Percentiles rank a stretch among this genome's conserved stretches.
These are phyloP conservation scores for Lagria hirta DNA, from an alignment of 2,888 invertebrate genomes.

Conservation along the genomic window DNA sequence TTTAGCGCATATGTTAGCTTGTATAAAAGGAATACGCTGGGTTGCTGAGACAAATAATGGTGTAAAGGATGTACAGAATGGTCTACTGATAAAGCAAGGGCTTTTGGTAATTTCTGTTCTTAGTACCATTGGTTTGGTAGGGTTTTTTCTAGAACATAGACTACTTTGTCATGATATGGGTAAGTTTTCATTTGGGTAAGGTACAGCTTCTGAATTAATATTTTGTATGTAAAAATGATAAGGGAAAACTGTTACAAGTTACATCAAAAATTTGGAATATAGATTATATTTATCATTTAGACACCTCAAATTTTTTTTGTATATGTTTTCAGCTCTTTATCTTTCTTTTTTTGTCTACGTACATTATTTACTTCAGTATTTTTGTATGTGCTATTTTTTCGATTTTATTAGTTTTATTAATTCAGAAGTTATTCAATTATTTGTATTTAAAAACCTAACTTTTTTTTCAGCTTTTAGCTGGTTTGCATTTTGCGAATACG, in stretches of 20 bases:
- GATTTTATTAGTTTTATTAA: too few species aligned
- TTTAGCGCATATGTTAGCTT: conserved; percentile 78
- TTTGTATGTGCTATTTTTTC: too few species aligned
- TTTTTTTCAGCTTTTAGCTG: conserved; percentile 82
- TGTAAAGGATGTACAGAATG: conserved; percentile 36
- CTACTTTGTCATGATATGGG: conserved; percentile 87
- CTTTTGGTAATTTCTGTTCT: conserved; percentile 75
- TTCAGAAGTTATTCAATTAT: too few species aligned
- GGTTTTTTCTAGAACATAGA: conserved; percentile 88
- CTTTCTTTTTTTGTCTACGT: too few species aligned
- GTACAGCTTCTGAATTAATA: conserved; percentile 3
- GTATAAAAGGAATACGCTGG: conserved; percentile 60
- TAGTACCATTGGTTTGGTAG: conserved; percentile 78
- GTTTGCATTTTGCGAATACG: conserved; percentile 92
- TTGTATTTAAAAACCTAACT: too few species aligned
- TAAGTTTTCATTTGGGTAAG: conserved; percentile 58
- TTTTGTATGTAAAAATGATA: too few species aligned
- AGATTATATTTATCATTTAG: too few species aligned
- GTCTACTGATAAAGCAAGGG: conserved; percentile 63
- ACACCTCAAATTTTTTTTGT: too few species aligned
- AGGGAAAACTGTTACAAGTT: too few species aligned
- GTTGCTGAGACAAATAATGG: conserved; percentile 45
- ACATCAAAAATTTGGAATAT: too few species aligned
- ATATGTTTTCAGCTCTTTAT: too few species aligned
- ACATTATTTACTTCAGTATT: too few species aligned